Percentiles rank a stretch among this genome's conserved stretches.
Evolutionary conservation across 2,113 vertebrate species (phyloP).

Genomic region (Malurus elegans): DNA sequence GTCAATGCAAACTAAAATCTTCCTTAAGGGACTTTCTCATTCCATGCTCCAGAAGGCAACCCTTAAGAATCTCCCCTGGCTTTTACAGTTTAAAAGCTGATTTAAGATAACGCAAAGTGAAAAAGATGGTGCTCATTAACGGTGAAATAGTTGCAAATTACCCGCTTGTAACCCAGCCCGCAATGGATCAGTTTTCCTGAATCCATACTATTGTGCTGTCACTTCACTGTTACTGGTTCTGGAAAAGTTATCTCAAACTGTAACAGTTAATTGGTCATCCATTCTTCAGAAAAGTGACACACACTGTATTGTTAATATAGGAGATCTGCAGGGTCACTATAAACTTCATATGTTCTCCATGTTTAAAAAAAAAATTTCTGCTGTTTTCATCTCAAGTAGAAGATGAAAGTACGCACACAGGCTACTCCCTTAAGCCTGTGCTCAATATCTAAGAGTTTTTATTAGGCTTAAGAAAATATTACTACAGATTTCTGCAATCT

Average conservation of each 20-base stretch:
- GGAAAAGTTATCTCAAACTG: background rate
- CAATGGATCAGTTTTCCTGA: background rate
- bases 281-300: background rate
- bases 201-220: background rate
- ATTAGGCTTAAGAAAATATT: constrained; percentile 42
- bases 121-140: background rate
- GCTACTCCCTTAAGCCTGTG: background rate
- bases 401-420: background rate
- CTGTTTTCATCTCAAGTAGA: background rate
- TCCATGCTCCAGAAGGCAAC: background rate
- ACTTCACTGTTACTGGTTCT: background rate
- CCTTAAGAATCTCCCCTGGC: background rate
- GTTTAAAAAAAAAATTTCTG: background rate
- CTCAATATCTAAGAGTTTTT: background rate
- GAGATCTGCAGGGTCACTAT: background rate
- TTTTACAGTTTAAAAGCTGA: background rate
- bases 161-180: background rate
- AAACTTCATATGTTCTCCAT: background rate
- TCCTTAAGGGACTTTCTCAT: background rate
- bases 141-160: background rate
- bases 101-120: background rate
- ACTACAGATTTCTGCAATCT: background rate
- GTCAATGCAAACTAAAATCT: background rate
- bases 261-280: background rate
- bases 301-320: rapidly evolving